Percentiles rank a stretch among this genome's conserved stretches.
These are phyloP conservation scores for Euwallacea similis DNA, from an alignment of 1,140 invertebrate species.

Conservation along the genomic window DNA sequence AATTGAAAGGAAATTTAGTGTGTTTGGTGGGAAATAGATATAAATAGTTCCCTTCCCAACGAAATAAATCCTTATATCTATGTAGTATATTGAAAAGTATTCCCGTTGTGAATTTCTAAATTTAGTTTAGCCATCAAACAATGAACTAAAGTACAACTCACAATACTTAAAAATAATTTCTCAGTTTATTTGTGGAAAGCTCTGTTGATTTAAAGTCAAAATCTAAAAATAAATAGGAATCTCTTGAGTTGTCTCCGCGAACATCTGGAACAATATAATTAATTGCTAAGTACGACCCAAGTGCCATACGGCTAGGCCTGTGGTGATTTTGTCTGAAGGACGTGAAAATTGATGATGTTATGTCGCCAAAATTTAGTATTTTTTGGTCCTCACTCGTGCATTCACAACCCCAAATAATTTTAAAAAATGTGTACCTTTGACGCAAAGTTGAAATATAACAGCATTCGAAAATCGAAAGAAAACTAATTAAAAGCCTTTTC, in stretches of 20 bases:
- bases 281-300: constrained; percentile 5
- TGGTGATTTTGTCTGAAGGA: constrained; percentile 10
- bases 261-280: constrained; percentile 25
- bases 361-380: not conserved
- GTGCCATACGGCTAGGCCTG: constrained; percentile 5
- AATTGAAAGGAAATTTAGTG: too few species aligned
- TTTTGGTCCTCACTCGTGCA: not conserved
- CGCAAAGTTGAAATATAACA: not conserved
- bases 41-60: too few species aligned
- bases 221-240: constrained; percentile 13
- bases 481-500: not conserved
- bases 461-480: not conserved
- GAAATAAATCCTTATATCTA: too few species aligned
- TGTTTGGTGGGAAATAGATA: too few species aligned
- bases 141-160: too few species aligned
- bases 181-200: constrained; percentile 10
- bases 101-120: too few species aligned
- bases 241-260: constrained; percentile 9
- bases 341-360: not conserved
- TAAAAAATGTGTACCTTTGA: not conserved
- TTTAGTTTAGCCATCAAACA: too few species aligned
- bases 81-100: too few species aligned
- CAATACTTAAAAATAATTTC: constrained; percentile 6
- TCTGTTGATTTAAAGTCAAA: constrained; percentile 1
- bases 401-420: not conserved